Evolutionary conservation across 2,888 invertebrate species (phyloP).

Genomic region (Harpalus rubripes): DNA sequence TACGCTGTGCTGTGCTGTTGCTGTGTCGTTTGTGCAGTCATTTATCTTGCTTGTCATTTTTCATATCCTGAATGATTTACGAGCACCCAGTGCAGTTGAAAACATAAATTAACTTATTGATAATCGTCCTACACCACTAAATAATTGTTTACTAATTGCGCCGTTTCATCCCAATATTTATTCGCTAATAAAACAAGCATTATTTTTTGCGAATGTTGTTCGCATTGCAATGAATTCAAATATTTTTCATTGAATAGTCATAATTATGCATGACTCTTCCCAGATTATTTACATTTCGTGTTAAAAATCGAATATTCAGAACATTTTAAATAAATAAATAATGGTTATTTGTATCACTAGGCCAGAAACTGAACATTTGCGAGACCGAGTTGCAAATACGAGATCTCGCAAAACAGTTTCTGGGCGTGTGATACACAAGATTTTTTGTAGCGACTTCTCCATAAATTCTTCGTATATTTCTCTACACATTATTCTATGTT

Average conservation of each 20-base stretch:
- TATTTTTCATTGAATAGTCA: neutral
- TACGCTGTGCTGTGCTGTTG: neutral
- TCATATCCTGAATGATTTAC: conserved; percentile 49
- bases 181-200: neutral
- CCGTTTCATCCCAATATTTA: neutral
- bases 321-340: no score
- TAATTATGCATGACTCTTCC: no score
- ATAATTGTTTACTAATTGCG: conserved; percentile 45
- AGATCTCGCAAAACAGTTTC: no score
- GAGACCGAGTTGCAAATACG: no score
- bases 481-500: no score
- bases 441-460: no score
- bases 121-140: conserved; percentile 15
- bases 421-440: no score
- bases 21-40: conserved; percentile 26
- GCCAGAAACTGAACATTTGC: no score
- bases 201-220: neutral
- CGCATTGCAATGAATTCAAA: neutral
- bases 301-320: no score
- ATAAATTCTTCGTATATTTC: no score
- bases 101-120: conserved; percentile 57
- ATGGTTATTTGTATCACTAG: no score
- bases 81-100: conserved; percentile 41
- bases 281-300: no score
- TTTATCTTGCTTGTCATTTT: conserved; percentile 57